phyloP scores from a whole-genome alignment of 2,113 vertebrate genomes.

The Lethenteron camtschaticum region DNA sequence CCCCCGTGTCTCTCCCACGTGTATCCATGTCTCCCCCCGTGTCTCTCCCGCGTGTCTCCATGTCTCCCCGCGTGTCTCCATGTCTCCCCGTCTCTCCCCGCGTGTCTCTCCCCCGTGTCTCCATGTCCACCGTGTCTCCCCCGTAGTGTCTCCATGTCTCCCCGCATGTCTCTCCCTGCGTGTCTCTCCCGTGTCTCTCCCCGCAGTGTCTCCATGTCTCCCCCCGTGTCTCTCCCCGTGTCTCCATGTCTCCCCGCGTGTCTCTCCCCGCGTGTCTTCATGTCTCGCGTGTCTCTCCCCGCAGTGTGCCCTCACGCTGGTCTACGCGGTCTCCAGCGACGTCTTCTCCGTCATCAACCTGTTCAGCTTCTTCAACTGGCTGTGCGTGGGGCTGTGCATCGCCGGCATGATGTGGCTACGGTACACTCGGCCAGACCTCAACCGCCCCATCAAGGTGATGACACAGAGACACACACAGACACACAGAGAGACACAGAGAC shows the following conservation, averaged over 20 bases:
- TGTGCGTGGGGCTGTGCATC: slow-evolving; percentile 28
- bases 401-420: slow-evolving; percentile 27
- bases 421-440: slow-evolving; percentile 20
- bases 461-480: background rate
- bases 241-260: background rate
- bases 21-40: too few species aligned
- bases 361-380: slow-evolving; percentile 35
- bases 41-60: too few species aligned
- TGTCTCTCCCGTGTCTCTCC: background rate
- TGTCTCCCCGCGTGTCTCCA: too few species aligned
- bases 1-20: too few species aligned
- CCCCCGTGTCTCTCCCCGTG: background rate
- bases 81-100: too few species aligned
- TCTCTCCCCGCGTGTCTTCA: background rate
- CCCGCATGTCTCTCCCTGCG: background rate
- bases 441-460: slow-evolving; percentile 25
- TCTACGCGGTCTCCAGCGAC: slow-evolving; percentile 27
- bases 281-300: background rate
- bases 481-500: background rate
- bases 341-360: slow-evolving; percentile 34
- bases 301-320: slow-evolving; percentile 19
- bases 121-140: too few species aligned
- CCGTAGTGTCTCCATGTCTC: too few species aligned
- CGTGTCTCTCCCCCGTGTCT: too few species aligned
- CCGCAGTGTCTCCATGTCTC: background rate